Base-by-base conservation (phyloP, 2,113 vertebrate species). In the Pedetes capensis region DNA sequence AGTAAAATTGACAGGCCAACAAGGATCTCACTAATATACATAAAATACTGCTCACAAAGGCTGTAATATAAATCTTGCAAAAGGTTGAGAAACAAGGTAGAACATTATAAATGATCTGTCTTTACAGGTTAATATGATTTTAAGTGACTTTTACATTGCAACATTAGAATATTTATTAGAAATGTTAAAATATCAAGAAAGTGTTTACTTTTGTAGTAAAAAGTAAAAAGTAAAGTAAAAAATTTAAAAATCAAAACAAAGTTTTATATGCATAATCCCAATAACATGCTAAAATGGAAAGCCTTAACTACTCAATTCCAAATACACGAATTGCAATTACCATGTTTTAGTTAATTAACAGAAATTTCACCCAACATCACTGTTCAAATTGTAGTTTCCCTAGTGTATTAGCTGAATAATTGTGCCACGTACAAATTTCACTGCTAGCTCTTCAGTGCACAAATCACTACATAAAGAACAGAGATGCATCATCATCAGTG, bases 71-170 rank as follows among this genome's bases (percentile, higher is more conserved):
- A 74, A 72, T 42, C 57, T 61, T 13, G 42, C 53, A 42, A 78
- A 78, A 76, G 8, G 8, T 51, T 53, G 39, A 57, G 39, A 51
- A 10, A 49, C 39, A 69, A 90, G 18, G 32, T 27, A 78, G 14
- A 83, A 47, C 47, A 78, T 71, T 82, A 82, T 78, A 72, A 87
- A 29, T 44, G 32, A 27, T 49, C 37, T 87, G 49, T 44, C 12
- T 32, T 87, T 32, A 78, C 32, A 81, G 29, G 75, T 0, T 39
- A 64, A 69, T 59, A 20, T 6, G 23, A 59, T 4, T 79, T 78
- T 83, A 91, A 91, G 32, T 39, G 14, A 27, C 34, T 90, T 90
- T 82, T 71, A 57, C 71, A 61, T 79, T 39, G 66, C 78, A 53
- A 34, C 23, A 87, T 66, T 71, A 14, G 1, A 42, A 63, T 91